These are phyloP conservation scores for Plagodis pulveraria DNA, from an alignment of 2,888 invertebrate species.

Conservation along the genomic window DNA sequence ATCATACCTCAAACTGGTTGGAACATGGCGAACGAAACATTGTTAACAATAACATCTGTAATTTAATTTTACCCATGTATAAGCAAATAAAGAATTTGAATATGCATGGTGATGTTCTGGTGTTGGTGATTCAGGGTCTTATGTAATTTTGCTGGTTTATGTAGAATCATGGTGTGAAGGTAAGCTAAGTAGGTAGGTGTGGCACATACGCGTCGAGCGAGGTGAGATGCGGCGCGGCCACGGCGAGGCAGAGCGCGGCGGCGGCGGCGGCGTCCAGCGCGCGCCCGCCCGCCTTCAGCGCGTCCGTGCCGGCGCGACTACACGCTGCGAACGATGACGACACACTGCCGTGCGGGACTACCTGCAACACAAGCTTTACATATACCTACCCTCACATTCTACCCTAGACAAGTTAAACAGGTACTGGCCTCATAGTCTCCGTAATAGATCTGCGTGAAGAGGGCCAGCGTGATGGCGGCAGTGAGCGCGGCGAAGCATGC, in stretches of 20 bases:
- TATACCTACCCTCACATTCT: no score
- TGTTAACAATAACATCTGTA: no score
- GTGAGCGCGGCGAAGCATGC: slow-evolving; percentile 88
- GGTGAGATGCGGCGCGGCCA: slow-evolving; percentile 89
- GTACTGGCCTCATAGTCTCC: slow-evolving; percentile 88
- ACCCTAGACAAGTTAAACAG: not conserved
- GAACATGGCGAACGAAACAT: no score
- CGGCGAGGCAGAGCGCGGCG: slow-evolving; percentile 89
- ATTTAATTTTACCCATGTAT: no score
- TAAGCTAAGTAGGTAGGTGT: not conserved
- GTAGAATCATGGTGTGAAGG: no score
- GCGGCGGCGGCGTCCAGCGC: slow-evolving; percentile 91
- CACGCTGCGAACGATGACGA: slow-evolving; percentile 89
- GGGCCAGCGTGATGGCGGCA: slow-evolving; percentile 88
- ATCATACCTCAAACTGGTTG: no score
- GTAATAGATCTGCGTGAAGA: slow-evolving; percentile 89
- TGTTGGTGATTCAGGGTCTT: no score
- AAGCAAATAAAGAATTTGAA: no score
- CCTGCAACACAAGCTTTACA: slow-evolving; percentile 63
- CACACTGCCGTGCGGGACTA: slow-evolving; percentile 90
- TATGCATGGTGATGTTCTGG: no score
- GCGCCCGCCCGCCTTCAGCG: slow-evolving; percentile 90
- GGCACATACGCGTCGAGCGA: slow-evolving; percentile 90
- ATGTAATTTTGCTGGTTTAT: no score
- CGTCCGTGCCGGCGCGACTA: slow-evolving; percentile 88